Evolutionary conservation across 92 coral and sea anemone species (phyloP), one percentile per base, ranked within the genome.

Genomic region (Diadumene lineata): DNA sequence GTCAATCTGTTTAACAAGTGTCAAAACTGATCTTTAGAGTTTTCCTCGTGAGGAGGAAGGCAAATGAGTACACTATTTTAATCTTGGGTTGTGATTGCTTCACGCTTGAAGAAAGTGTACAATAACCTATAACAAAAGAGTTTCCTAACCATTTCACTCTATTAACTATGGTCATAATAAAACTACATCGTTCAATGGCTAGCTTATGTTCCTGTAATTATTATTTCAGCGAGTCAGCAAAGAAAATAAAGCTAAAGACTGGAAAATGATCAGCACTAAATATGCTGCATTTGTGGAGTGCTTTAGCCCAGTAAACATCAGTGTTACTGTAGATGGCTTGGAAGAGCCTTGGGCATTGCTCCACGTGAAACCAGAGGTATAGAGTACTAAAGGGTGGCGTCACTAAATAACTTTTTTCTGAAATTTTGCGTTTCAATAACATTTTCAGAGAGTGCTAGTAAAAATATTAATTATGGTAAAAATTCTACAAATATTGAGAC

Each of bases 281-380:
- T 62, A 74, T 50, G 79, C 79, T 60, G 70, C 50, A 19, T 74
- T 74, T 61, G 30, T 74, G 26, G 79, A 74, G 69, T 74, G 60
- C 53, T 27, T 8, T 43, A 22, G 15, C 11, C 22, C 58, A 15
- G 29, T 28, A 7, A 29, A 63, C 60, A 62, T 74, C 31, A 29
- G 22, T 27, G 34, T 74, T 1, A 38, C 25, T 21, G 61, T 74
- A 10, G 46, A 74, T 21, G 79, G 31, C 22, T 24, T 74, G 60
- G 24, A 19, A 18, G 79, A 60, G 27, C 68, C 68, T 2, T 74
- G 79, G 79, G 25, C 26, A 21, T 30, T 74, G 79, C 25, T 33
- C 24, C 43, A 25, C 58, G 13, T 74, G 26, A 6, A 27, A 18
- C 79, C 70, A 11, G 32, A 74, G 48, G 48, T 38, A 38, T 38